Evolutionary conservation across 2,113 vertebrate species (phyloP).

Genomic region (Sigmodon hispidus): DNA sequence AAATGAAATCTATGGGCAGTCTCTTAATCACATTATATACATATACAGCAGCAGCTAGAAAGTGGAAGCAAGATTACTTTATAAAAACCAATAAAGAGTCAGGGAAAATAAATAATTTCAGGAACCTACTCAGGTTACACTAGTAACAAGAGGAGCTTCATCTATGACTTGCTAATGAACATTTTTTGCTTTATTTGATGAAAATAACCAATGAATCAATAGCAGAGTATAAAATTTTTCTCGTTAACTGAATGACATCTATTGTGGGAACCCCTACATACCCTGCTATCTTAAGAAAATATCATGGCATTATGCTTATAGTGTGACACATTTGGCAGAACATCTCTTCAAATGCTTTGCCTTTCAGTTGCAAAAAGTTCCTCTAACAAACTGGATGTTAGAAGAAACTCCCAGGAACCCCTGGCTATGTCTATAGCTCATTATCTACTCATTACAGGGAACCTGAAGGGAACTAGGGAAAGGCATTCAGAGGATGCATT

Average conservation of each 20-base stretch:
- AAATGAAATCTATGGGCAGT: neutral
- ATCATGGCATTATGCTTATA: slow-evolving; percentile 40
- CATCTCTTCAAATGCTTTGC: slow-evolving; percentile 63
- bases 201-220: slow-evolving; percentile 12
- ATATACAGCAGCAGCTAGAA: neutral
- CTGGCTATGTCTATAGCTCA: slow-evolving; percentile 73
- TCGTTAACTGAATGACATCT: neutral
- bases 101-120: slow-evolving; percentile 14
- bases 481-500: slow-evolving; percentile 59
- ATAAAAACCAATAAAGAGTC: neutral
- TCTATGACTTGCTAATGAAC: neutral
- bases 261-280: slow-evolving; percentile 10
- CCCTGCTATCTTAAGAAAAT: slow-evolving; percentile 57
- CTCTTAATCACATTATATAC: neutral
- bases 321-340: slow-evolving; percentile 62
- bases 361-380: slow-evolving; percentile 75
- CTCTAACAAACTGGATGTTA: slow-evolving; percentile 69
- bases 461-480: slow-evolving; percentile 71
- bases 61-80: neutral
- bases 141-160: neutral
- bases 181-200: slow-evolving; percentile 45
- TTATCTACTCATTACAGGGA: slow-evolving; percentile 79
- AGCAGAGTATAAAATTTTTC: neutral
- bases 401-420: slow-evolving; percentile 55
- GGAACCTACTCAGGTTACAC: neutral